Evolutionary conservation across 2,797 vertebrate genomes (phyloP).

Genomic region (Gambelia wislizenii): DNA sequence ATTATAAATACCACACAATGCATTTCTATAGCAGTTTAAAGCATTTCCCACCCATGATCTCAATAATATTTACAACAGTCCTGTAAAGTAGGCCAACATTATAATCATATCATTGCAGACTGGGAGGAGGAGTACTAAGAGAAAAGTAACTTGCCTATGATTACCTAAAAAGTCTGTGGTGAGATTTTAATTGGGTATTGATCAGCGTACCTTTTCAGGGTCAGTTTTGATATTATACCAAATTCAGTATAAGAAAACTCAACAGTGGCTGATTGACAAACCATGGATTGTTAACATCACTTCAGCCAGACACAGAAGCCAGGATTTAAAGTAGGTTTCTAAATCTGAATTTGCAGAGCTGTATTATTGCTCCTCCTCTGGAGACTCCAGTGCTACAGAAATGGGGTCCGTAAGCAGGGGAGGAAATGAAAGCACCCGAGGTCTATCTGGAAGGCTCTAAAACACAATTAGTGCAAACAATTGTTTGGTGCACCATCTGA

Average conservation of each 20-base stretch:
- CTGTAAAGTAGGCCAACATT: background rate
- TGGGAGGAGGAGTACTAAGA: too few relatives aligned
- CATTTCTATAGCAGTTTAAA: background rate
- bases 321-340: background rate
- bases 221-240: background rate
- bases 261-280: background rate
- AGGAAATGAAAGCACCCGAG: background rate
- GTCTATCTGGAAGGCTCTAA: background rate
- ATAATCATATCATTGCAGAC: background rate
- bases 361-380: too few relatives aligned
- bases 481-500: background rate
- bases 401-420: background rate
- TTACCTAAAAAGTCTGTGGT: background rate
- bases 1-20: background rate
- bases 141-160: background rate
- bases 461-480: background rate
- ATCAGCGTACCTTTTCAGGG: background rate
- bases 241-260: background rate
- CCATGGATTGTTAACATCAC: background rate
- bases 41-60: background rate
- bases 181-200: background rate
- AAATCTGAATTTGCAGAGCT: background rate
- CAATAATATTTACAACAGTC: background rate
- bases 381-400: background rate
- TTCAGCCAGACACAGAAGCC: background rate